A percentile compares a stretch with the other conserved stretches of the same genome.
Conservation (phyloP, 2,113 vertebrate species). For the Chlamydotis undulata region DNA sequence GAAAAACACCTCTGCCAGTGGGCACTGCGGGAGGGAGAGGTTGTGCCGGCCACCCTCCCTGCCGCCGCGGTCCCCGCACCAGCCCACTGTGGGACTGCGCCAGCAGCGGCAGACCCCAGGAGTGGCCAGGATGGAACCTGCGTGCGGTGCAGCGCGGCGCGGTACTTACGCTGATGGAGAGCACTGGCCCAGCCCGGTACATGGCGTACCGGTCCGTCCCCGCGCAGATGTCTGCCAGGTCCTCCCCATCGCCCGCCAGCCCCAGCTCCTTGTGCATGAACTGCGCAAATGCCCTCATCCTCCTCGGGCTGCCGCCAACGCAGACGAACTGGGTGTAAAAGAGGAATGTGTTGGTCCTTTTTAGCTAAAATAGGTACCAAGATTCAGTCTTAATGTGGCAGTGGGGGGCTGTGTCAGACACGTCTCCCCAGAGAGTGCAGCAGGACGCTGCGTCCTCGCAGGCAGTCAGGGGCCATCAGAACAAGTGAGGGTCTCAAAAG, state of each 20-base stretch:
- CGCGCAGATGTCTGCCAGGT: slow-evolving; percentile 80
- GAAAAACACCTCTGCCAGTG: rapidly evolving
- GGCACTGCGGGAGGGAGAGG: background rate
- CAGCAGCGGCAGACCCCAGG: background rate
- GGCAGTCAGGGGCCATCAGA: background rate
- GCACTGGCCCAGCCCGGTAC: slow-evolving; percentile 87
- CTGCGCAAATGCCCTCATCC: slow-evolving; percentile 87
- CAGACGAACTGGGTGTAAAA: slow-evolving; percentile 82
- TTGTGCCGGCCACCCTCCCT: rapidly evolving
- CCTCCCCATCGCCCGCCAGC: slow-evolving; percentile 63
- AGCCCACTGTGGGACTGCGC: background rate
- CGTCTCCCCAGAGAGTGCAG: background rate
- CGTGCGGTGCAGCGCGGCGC: rapidly evolving
- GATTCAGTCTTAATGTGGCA: too few relatives aligned
- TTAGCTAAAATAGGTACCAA: background rate
- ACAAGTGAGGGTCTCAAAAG: rapidly evolving
- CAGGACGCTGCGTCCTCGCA: rapidly evolving
- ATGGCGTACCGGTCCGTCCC: slow-evolving; percentile 85
- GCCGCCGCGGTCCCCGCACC: rapidly evolving
- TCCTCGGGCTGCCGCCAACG: slow-evolving; percentile 82
- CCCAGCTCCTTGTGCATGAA: slow-evolving; percentile 83
- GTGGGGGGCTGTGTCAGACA: background rate
- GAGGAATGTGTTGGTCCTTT: rapidly evolving
- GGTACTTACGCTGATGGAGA: slow-evolving; percentile 83
- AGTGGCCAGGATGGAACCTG: rapidly evolving